Base-by-base conservation (phyloP, 1,140 invertebrate genomes). In the Ceratina calcarata region DNA sequence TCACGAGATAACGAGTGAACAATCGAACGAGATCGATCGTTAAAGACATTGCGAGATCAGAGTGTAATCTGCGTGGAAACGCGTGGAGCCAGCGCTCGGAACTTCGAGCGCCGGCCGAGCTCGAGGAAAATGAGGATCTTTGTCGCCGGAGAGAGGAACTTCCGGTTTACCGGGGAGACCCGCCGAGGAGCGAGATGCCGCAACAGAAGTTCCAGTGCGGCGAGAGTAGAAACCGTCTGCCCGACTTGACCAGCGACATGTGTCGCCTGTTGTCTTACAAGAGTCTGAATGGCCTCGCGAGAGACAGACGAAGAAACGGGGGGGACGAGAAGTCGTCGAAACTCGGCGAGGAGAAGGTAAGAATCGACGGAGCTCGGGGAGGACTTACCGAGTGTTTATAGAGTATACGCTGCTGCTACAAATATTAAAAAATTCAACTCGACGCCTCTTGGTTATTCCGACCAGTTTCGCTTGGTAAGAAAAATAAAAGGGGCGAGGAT, bases 261-360 rank as follows among this genome's bases (percentile, higher is more conserved):
- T 90, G 89, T 74, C 87, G 87, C n/a, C 80, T 90, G 55, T 71
- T 90, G 62, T 89, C 89, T 16, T 90, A 90, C 81, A 88, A 71
- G 68, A 86, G 82, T 60, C 75, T 89, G 61, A 85, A 82, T n/a
- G 84, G 83, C 10, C 69, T 69, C 22, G 77, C 78, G 32, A 83
- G 64, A 16, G 80, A 78, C 15, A 72, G 64, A 13, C 53, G 72
- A 27, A 55, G 49, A 51, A 24, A 53, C 58, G 80, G 75, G 3
- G 71, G 66, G 15, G 51, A 80, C 32, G 49, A 51, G 45, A 73
- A 74, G 32, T 49, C 16, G n/a, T 53, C 65, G 20, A 55, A 27
- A n/a, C 18, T 18, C 37, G 65, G 45, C 22, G 71, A 49, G 37
- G 80, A 76, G 75, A 85, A 86, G 83, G 83, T 85, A 85, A 82